Evolutionary conservation across 2,113 vertebrate genomes (phyloP).

Genomic region (Ornithorhynchus anatinus): DNA sequence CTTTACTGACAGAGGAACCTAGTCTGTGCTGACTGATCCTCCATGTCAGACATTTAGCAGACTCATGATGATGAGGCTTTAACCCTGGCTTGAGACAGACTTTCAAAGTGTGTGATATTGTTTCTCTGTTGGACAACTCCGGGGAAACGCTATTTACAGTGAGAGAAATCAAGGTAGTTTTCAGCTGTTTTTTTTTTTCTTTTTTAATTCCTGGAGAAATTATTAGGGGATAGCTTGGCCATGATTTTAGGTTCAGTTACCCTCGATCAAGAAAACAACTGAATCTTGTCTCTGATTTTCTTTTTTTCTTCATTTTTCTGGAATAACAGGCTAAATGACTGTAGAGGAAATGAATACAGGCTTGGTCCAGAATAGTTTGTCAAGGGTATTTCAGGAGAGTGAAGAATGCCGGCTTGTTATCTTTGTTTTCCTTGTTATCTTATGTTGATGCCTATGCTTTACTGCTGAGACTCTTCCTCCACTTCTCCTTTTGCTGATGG

Average conservation of each 20-base stretch:
- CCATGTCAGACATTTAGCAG: constrained; percentile 45
- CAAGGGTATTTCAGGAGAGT: too few relatives aligned
- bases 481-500: constrained; percentile 8
- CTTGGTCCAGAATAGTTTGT: too few relatives aligned
- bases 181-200: constrained; percentile 34
- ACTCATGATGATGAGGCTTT: constrained; percentile 37
- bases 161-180: constrained; percentile 43
- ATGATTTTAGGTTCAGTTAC: constrained; percentile 52
- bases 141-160: neutral
- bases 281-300: constrained; percentile 17
- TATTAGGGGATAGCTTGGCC: constrained; percentile 22
- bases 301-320: too few relatives aligned
- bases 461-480: neutral
- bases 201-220: too few relatives aligned
- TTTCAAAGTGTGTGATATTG: constrained; percentile 42
- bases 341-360: too few relatives aligned
- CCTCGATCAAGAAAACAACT: constrained; percentile 32
- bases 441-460: too few relatives aligned
- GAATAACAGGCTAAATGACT: too few relatives aligned
- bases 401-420: too few relatives aligned
- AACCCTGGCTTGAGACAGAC: constrained; percentile 45
- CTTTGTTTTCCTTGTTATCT: too few relatives aligned
- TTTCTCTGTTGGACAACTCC: constrained; percentile 38
- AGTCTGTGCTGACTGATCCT: constrained; percentile 57
- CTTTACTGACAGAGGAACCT: constrained; percentile 69